Conservation (phyloP, 2,113 vertebrate genomes). For the Fregetta grallaria region DNA sequence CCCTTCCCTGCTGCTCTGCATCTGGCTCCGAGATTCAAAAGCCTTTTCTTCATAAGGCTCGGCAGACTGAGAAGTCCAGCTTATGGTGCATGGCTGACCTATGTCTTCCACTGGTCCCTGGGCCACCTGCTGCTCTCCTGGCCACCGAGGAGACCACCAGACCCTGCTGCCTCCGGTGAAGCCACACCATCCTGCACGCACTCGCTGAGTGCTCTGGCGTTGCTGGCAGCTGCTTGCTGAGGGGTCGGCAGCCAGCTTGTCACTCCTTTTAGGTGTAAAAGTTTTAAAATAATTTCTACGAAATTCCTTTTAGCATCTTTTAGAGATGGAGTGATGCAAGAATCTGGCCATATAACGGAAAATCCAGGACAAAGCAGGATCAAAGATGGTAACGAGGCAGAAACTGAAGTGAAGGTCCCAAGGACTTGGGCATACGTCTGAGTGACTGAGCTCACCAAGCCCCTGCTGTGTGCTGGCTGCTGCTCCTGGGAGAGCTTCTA, state of each 20-base stretch:
- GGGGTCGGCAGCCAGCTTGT: not conserved
- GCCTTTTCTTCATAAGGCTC: not conserved
- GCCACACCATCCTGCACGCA: not conserved
- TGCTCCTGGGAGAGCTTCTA: not conserved
- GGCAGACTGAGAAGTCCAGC: not conserved
- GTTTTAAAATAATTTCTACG: not conserved
- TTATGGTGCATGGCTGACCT: fast-evolving
- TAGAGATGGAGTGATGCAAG: not conserved
- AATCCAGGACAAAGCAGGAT: not conserved
- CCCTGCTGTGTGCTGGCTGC: not conserved
- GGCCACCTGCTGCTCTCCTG: not conserved
- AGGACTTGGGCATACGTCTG: not conserved
- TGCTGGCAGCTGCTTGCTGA: not conserved
- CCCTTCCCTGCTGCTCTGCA: not conserved
- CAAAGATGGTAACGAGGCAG: not conserved
- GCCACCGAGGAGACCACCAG: not conserved
- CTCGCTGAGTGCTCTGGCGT: fast-evolving
- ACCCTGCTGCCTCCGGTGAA: not conserved
- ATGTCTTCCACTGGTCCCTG: not conserved
- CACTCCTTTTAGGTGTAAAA: not conserved
- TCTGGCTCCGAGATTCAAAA: not conserved
- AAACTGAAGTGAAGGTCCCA: not conserved
- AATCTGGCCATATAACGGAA: not conserved
- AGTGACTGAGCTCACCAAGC: not conserved
- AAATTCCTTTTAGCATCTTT: not conserved